A percentile compares a stretch with the other conserved stretches of the same genome.
phyloP scores from a whole-genome alignment of 2,113 vertebrate species.

The Pollimyrus isidori region DNA sequence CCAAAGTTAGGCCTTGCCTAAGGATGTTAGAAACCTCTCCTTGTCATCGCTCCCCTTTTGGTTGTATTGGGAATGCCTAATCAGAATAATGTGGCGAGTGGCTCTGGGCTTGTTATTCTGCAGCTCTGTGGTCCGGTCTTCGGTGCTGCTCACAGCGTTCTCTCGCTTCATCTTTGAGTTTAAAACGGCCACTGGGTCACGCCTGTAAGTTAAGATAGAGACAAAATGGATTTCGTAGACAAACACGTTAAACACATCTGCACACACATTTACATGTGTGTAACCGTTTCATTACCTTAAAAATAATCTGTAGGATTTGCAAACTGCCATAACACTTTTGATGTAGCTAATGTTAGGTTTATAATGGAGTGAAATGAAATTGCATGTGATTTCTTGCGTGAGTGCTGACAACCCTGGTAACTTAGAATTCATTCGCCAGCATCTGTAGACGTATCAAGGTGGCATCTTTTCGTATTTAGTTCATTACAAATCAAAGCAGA shows the following conservation, averaged over 20 bases:
- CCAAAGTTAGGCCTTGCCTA: constrained; percentile 55
- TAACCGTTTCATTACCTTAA: no score
- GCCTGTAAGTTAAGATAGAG: constrained; percentile 23
- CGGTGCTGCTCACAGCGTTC: constrained; percentile 52
- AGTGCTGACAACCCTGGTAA: no score
- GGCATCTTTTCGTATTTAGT: background rate
- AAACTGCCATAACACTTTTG: no score
- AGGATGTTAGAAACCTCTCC: constrained; percentile 73
- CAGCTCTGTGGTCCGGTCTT: constrained; percentile 63
- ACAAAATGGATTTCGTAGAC: background rate
- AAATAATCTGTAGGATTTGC: no score
- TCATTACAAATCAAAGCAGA: background rate
- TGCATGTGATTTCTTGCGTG: no score
- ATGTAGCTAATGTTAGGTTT: no score
- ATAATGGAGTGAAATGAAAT: no score
- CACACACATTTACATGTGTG: no score
- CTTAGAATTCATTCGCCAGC: background rate
- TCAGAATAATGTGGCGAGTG: constrained; percentile 87
- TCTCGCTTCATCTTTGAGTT: constrained; percentile 69
- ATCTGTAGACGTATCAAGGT: background rate
- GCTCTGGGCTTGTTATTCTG: constrained; percentile 81
- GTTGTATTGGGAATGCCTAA: constrained; percentile 91
- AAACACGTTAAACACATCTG: background rate
- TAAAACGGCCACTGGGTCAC: constrained; percentile 71
- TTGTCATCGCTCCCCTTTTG: constrained; percentile 72